Conservation (phyloP, 2,888 invertebrate genomes). For the Amphiduros pacificus region DNA sequence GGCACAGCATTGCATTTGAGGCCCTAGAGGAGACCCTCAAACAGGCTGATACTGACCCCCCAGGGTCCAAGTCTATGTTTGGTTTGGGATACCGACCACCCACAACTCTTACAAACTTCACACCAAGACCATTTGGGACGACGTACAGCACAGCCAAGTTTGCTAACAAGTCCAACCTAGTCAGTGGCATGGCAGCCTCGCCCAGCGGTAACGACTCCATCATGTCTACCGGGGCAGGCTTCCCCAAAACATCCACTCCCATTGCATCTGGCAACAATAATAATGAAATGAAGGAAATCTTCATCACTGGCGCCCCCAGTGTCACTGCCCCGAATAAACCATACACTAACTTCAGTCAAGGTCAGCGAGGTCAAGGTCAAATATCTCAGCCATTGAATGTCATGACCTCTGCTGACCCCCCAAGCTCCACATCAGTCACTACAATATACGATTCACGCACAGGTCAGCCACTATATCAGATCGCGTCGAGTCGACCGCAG, state of each 20-base stretch:
- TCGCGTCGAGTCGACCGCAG: conserved; percentile 17
- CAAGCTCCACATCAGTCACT: not conserved
- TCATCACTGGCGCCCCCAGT: conserved; percentile 24
- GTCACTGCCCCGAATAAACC: not conserved
- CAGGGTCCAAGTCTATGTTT: not conserved
- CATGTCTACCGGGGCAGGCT: conserved; percentile 4
- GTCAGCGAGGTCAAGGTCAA: too few species aligned
- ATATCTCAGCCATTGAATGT: not conserved
- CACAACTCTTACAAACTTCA: conserved; percentile 33
- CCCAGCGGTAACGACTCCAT: conserved; percentile 58
- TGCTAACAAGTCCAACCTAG: conserved; percentile 6
- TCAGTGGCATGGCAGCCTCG: conserved; percentile 73
- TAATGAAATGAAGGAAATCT: conserved; percentile 15
- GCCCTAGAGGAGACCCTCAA: conserved; percentile 5
- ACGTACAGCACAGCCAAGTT: conserved; percentile 34
- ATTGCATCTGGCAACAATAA: not conserved
- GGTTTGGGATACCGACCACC: conserved; percentile 2
- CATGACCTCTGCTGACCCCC: not conserved
- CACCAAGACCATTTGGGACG: conserved; percentile 48
- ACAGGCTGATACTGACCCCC: not conserved
- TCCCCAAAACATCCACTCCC: conserved; percentile 22
- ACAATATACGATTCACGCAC: not conserved
- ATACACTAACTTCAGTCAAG: too few species aligned
- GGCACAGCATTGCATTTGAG: conserved; percentile 7
- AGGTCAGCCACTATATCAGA: conserved; percentile 16